Conservation (phyloP, 1,140 invertebrate genomes). For the Platyura marginata region DNA sequence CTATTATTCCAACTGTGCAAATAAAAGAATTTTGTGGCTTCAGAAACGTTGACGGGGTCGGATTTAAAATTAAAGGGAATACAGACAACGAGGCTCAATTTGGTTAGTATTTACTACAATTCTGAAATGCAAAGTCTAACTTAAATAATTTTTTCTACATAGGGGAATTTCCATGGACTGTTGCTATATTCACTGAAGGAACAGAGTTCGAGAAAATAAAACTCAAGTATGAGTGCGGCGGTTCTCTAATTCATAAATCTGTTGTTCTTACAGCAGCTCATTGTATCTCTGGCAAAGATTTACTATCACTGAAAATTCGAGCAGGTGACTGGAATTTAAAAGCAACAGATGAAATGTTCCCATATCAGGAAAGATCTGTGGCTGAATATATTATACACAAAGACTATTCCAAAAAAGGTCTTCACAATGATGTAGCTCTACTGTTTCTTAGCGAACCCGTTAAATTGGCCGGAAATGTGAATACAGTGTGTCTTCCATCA, state of each 20-base stretch:
- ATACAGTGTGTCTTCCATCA: constrained; percentile 46
- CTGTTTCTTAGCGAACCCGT: constrained; percentile 36
- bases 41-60: constrained; percentile 38
- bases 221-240: constrained; percentile 53
- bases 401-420: neutral
- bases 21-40: constrained; percentile 29
- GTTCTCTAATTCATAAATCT: constrained; percentile 47
- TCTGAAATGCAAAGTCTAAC: neutral
- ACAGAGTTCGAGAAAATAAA: constrained; percentile 24
- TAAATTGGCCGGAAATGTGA: constrained; percentile 40
- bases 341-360: constrained; percentile 41
- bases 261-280: constrained; percentile 57
- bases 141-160: neutral
- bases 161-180: constrained; percentile 60
- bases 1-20: constrained; percentile 11
- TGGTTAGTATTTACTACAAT: constrained; percentile 25
- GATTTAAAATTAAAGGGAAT: constrained; percentile 43
- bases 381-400: neutral
- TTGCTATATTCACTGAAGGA: constrained; percentile 38
- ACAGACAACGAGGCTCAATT: constrained; percentile 35
- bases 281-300: constrained; percentile 24
- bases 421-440: constrained; percentile 14
- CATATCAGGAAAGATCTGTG: constrained; percentile 45
- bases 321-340: constrained; percentile 60
- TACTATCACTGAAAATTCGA: constrained; percentile 29